Evolutionary conservation across 2,113 vertebrate species (phyloP).

Genomic region (Nymphicus hollandicus): DNA sequence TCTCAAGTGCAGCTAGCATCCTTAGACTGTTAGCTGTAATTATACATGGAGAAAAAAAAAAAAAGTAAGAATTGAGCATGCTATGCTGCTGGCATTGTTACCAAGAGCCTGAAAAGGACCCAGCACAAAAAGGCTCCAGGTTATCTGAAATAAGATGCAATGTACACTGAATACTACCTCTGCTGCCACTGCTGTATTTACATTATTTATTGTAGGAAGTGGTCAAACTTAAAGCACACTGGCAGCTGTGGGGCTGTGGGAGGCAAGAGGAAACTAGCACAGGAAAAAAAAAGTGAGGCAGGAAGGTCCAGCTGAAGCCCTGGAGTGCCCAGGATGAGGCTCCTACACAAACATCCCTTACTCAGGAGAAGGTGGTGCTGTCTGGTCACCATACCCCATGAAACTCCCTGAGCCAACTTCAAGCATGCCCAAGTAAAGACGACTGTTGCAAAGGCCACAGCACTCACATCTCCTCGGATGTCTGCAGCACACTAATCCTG

Average conservation of each 20-base stretch:
- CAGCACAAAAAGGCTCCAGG: neutral
- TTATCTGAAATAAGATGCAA: neutral
- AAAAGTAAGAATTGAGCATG: neutral
- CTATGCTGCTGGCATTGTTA: neutral
- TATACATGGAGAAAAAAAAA: neutral
- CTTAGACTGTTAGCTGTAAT: neutral
- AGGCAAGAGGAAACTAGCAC: neutral
- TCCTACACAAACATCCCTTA: neutral
- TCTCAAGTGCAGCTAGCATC: neutral
- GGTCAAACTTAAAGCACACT: neutral
- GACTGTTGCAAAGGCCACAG: neutral
- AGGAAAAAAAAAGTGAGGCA: neutral
- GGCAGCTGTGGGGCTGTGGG: neutral
- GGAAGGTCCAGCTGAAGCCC: neutral
- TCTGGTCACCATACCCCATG: fast-evolving
- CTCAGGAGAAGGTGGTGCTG: neutral
- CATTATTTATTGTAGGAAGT: neutral
- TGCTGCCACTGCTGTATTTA: neutral
- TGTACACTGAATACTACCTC: neutral
- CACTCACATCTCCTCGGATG: neutral
- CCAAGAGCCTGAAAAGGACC: neutral
- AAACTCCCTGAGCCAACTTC: neutral
- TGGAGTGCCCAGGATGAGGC: neutral
- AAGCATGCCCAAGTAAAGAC: neutral
- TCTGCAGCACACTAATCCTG: neutral